These are phyloP conservation scores for Pterocles gutturalis DNA, from an alignment of 2,113 vertebrate genomes.

Conservation along the genomic window DNA sequence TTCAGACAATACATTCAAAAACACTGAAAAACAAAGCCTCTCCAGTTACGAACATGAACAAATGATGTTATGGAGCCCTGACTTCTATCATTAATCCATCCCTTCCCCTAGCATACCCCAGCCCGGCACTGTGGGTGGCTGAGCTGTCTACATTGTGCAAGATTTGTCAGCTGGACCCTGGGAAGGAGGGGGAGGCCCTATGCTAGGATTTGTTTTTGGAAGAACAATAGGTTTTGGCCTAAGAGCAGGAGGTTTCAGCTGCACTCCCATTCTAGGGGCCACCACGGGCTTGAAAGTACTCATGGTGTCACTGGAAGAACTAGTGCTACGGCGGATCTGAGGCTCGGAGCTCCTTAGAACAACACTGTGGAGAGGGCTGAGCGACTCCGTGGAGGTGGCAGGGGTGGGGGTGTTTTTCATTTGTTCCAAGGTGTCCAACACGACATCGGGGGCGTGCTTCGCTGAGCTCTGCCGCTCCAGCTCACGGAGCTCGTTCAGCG, in stretches of 20 bases:
- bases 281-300: slow-evolving; percentile 96
- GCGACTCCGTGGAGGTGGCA: slow-evolving; percentile 85
- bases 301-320: slow-evolving; percentile 93
- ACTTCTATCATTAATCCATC: slow-evolving; percentile 57
- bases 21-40: slow-evolving; percentile 76
- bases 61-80: slow-evolving; percentile 40
- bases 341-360: slow-evolving; percentile 85
- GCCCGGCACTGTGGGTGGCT: slow-evolving; percentile 15
- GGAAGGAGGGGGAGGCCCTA: slow-evolving; percentile 83
- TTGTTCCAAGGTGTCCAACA: slow-evolving; percentile 96
- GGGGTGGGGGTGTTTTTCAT: slow-evolving; percentile 83
- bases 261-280: slow-evolving; percentile 94
- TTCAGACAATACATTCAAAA: slow-evolving; percentile 79
- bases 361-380: slow-evolving; percentile 87
- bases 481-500: slow-evolving; percentile 95
- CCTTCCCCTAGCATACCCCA: slow-evolving; percentile 32
- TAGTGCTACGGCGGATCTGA: slow-evolving; percentile 90
- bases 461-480: slow-evolving; percentile 95
- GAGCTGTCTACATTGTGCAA: slow-evolving; percentile 91
- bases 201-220: slow-evolving; percentile 88
- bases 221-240: slow-evolving; percentile 95
- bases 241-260: slow-evolving; percentile 93
- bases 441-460: slow-evolving; percentile 94
- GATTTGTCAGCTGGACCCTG: slow-evolving; percentile 95
- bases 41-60: slow-evolving; percentile 79